phyloP scores from a whole-genome alignment of 2,797 vertebrate species.

The Phoebastria nigripes region DNA sequence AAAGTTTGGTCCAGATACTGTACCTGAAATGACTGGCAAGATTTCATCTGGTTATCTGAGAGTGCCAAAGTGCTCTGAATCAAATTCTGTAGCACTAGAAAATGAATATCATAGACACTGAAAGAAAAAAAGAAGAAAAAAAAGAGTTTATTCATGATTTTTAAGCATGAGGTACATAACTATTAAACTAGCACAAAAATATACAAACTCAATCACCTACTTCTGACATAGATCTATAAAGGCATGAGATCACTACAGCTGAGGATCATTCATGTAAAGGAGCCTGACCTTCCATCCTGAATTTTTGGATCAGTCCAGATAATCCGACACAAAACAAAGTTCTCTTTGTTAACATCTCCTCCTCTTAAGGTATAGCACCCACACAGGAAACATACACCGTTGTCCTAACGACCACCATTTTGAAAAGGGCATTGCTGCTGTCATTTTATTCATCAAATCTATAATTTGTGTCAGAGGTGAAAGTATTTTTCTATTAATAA shows the following conservation, averaged over 20 bases:
- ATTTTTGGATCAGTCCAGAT: background rate
- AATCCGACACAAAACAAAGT: background rate
- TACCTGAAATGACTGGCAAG: constrained; percentile 91
- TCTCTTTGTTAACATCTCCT: background rate
- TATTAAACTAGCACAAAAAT: background rate
- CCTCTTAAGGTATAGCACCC: background rate
- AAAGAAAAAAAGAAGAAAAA: background rate
- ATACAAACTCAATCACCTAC: background rate
- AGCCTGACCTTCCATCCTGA: background rate
- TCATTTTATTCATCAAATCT: background rate
- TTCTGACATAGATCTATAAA: background rate
- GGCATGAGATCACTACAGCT: background rate
- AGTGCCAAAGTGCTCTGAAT: constrained; percentile 94
- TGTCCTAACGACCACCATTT: background rate
- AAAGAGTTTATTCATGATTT: background rate
- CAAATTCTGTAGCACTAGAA: constrained; percentile 89
- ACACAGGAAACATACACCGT: background rate
- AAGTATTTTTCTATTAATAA: background rate
- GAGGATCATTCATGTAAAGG: background rate
- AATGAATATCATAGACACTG: constrained; percentile 88
- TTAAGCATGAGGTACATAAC: background rate
- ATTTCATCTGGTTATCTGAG: constrained; percentile 91
- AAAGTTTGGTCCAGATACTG: background rate
- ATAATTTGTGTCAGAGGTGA: background rate
- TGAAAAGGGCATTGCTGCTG: background rate